Percentiles rank a stretch among this genome's conserved stretches.
Evolutionary conservation across 92 coral and sea anemone species (phyloP).

Genomic region (Heteractis magnifica): DNA sequence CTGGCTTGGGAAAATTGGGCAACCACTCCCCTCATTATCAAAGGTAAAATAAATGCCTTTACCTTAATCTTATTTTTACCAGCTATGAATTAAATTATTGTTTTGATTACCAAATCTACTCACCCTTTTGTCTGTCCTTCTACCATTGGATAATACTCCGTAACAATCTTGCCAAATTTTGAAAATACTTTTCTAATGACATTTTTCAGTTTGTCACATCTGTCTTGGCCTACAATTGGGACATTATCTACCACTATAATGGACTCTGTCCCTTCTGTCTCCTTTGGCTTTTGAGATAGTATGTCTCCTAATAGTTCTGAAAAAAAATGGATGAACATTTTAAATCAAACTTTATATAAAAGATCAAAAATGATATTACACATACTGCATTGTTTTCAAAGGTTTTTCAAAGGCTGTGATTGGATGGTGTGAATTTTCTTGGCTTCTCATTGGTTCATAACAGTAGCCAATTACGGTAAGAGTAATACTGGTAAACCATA

Average conservation of each 20-base stretch:
- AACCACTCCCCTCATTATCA: no score
- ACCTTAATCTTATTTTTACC: no score
- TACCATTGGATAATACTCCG: conserved; percentile 84
- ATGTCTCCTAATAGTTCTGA: conserved; percentile 85
- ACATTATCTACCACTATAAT: conserved; percentile 93
- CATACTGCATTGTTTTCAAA: no score
- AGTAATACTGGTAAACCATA: no score
- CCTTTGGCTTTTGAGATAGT: conserved; percentile 59
- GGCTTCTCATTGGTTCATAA: no score
- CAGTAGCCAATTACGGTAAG: no score
- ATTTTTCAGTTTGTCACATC: conserved; percentile 90
- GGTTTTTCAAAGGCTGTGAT: no score
- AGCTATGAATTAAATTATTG: background rate
- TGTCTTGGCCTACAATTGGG: conserved; percentile 83
- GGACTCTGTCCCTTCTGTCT: conserved; percentile 71
- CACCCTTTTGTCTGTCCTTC: conserved; percentile 91
- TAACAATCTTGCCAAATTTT: conserved; percentile 86
- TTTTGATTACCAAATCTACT: conserved; percentile 4
- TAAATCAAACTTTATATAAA: no score
- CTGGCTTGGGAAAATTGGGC: no score
- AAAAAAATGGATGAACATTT: background rate
- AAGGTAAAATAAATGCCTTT: no score
- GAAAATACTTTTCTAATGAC: conserved; percentile 95
- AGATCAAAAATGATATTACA: no score
- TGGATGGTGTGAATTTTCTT: no score